Evolutionary conservation across 2,113 vertebrate species (phyloP), one percentile per base, ranked within the genome.

Genomic region (Leptocoma aspasia): DNA sequence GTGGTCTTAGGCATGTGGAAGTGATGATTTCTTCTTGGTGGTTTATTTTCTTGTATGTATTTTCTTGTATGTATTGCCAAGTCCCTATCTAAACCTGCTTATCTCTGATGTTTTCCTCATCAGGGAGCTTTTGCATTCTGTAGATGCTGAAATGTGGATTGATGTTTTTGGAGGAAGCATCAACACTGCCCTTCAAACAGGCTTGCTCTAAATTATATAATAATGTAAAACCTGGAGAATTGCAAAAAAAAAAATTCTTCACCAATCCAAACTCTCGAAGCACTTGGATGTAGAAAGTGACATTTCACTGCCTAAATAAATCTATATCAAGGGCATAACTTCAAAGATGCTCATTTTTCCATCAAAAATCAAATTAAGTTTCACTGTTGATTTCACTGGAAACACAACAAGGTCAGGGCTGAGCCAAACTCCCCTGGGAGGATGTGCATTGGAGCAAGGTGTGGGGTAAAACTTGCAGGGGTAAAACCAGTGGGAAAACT

Each of bases 281-380:
- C 80, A 12, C 52, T 88, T 71, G 79, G 64, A 53, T 71, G 53
- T 42, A 75, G 71, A 87, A 90, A 71, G 79, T 75, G 88, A 66
- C 68, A 41, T 95, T 95, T 86, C 0, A 0, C 79, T 93, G 85
- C 94, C 80, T 84, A 53, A 92, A 82, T 75, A 89, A 90, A 89
- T 89, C 44, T 86, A 1, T 63, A 83, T 84, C 82, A 86, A 93
- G 90, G 92, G 39, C 72, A 28, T 59, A 56, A 64, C 68, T 93
- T 83, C 63, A 47, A n/a, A 82, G 71, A 63, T 89, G 92, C 68
- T 93, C 87, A 35, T 85, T 91, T 92, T 93, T 44, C 77, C 82
- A 88, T 90, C 94, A 75, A 71, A 93, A 96, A 53, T 93, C 72
- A 65, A 75, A 86, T 89, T 15, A 93, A 84, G n/a, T 75, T 86